These are phyloP conservation scores for Hydra vulgaris DNA, from an alignment of 30 jellyfish, hydroid and myxozoan genomes.

Conservation along the genomic window DNA sequence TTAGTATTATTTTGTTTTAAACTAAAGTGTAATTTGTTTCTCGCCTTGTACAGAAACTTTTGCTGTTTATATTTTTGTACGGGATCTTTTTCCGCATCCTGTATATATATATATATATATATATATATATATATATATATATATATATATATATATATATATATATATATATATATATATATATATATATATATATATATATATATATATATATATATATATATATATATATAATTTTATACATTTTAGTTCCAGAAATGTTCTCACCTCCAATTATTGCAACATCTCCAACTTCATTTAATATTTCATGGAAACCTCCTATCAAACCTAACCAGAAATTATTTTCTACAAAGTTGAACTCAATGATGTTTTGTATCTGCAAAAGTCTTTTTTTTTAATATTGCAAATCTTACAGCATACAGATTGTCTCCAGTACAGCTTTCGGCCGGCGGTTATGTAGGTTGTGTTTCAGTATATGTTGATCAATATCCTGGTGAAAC, in stretches of 20 bases:
- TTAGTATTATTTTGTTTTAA: no score
- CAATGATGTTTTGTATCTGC: conserved; percentile 28
- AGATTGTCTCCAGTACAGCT: conserved; percentile 44
- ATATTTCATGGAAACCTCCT: conserved; percentile 82
- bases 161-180: no score
- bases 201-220: no score
- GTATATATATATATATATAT: no score
- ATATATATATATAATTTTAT: no score
- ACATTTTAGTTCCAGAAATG: conserved; percentile 69
- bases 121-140: no score
- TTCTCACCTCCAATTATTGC: conserved; percentile 56
- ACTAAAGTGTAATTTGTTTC: no score
- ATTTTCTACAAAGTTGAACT: conserved; percentile 59
- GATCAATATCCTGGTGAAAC: conserved; percentile 65
- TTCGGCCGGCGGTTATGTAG: conserved; percentile 38
- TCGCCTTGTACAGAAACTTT: no score
- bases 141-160: no score
- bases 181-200: no score
- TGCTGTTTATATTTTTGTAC: no score
- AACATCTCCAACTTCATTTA: conserved; percentile 57
- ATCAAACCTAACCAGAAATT: conserved; percentile 57
- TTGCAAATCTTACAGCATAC: conserved; percentile 54
- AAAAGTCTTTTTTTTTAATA: conserved; percentile 23
- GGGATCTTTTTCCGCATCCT: no score
- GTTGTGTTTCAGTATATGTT: conserved; percentile 26